Conservation (phyloP, 92 coral and sea anemone species). For the Pocillopora grandis region DNA sequence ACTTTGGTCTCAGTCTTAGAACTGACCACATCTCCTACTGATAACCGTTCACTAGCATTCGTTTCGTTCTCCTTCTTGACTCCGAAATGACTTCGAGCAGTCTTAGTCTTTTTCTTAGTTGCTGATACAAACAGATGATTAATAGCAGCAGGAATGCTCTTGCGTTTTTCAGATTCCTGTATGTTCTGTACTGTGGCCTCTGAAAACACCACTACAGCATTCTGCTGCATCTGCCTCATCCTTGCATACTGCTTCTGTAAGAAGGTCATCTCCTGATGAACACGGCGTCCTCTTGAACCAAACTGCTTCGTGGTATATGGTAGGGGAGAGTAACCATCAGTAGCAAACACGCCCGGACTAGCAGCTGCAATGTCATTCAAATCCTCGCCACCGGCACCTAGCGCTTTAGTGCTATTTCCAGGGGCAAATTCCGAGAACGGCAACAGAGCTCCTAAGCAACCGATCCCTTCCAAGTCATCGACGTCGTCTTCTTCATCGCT, state of each 20-base stretch:
- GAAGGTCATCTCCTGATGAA: conserved; percentile 66
- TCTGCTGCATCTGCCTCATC: conserved; percentile 96
- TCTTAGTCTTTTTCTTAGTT: conserved; percentile 64
- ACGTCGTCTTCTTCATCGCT: conserved; percentile 98
- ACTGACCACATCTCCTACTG: conserved; percentile 26
- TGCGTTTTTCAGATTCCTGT: conserved; percentile 85
- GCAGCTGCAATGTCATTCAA: conserved; percentile 81
- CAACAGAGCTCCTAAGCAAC: conserved; percentile 89
- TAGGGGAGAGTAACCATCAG: conserved; percentile 78
- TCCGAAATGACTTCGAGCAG: conserved; percentile 51
- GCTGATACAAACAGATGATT: conserved; percentile 96
- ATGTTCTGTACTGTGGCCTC: conserved; percentile 86
- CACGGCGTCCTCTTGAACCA: conserved; percentile 49
- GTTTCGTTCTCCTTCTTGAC: conserved; percentile 38
- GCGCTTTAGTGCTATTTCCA: conserved; percentile 44
- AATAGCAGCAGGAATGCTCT: conserved; percentile 81
- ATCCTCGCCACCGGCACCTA: conserved; percentile 57
- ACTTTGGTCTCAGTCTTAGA: conserved; percentile 20
- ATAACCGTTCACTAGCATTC: conserved; percentile 32
- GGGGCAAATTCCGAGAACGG: conserved; percentile 87
- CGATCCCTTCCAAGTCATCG: conserved; percentile 73
- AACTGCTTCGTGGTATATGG: conserved; percentile 72
- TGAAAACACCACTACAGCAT: conserved; percentile 94
- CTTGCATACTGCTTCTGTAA: conserved; percentile 90
- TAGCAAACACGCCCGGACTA: conserved; percentile 92